These are phyloP conservation scores for Unio delphinus DNA, from an alignment of 2,888 invertebrate genomes.

Conservation along the genomic window DNA sequence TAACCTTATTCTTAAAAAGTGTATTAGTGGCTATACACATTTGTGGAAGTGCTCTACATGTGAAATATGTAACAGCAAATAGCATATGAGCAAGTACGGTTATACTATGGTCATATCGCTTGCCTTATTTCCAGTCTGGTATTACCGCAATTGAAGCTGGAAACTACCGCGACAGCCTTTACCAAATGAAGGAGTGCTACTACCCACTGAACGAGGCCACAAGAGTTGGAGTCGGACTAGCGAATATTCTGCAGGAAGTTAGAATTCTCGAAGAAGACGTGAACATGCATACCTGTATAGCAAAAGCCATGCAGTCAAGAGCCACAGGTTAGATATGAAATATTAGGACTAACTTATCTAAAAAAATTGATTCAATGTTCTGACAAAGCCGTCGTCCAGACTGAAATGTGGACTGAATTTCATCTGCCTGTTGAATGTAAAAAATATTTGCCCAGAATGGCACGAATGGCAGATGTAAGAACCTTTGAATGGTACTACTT, in stretches of 20 bases:
- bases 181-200: constrained; percentile 30
- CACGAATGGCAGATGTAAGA: too few relatives aligned
- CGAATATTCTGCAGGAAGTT: constrained; percentile 14
- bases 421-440: too few relatives aligned
- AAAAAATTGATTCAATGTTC: too few relatives aligned
- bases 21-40: too few relatives aligned
- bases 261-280: constrained; percentile 28
- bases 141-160: constrained; percentile 12
- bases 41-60: too few relatives aligned
- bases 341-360: background rate
- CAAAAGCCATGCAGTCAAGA: constrained; percentile 34
- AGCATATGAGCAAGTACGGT: background rate
- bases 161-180: constrained; percentile 20
- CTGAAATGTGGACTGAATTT: too few relatives aligned
- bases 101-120: background rate
- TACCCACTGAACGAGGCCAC: constrained; percentile 32
- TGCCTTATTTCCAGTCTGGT: constrained; percentile 11
- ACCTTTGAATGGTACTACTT: too few relatives aligned
- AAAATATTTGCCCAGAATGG: too few relatives aligned
- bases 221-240: constrained; percentile 6
- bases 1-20: too few relatives aligned
- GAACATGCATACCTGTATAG: constrained; percentile 31
- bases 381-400: too few relatives aligned
- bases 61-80: background rate
- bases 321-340: constrained; percentile 28